A percentile compares a stretch with the other conserved stretches of the same genome.
Evolutionary conservation across 2,888 invertebrate genomes (phyloP).

Genomic region (Aphodius sticticus): DNA sequence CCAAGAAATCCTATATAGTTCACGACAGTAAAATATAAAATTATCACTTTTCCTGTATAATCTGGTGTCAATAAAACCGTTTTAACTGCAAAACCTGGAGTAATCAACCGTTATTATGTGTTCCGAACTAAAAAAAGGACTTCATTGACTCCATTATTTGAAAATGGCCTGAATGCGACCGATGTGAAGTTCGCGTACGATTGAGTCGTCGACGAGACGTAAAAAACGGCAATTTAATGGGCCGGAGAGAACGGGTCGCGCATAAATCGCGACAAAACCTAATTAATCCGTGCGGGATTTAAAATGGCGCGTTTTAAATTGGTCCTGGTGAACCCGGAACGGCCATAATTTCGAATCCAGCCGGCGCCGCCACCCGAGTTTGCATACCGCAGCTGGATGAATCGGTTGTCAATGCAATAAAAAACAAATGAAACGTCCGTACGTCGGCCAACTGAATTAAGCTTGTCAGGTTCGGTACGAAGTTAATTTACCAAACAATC

Average conservation of each 20-base stretch:
- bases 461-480: not conserved
- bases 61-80: too few relatives aligned
- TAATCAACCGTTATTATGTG: too few relatives aligned
- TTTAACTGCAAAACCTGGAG: too few relatives aligned
- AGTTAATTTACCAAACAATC: not conserved
- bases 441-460: not conserved
- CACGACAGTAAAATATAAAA: too few relatives aligned
- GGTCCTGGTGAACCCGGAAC: not conserved
- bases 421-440: not conserved
- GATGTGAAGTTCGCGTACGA: not conserved
- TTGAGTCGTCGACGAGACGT: not conserved
- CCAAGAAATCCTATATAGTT: too few relatives aligned
- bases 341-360: not conserved
- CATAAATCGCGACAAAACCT: conserved; percentile 4
- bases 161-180: not conserved
- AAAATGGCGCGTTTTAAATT: not conserved
- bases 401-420: not conserved
- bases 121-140: too few relatives aligned
- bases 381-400: not conserved
- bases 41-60: too few relatives aligned
- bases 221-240: not conserved
- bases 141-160: not conserved
- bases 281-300: not conserved
- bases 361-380: not conserved
- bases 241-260: not conserved